Percentiles rank a stretch among this genome's conserved stretches.
These are phyloP conservation scores for Cheilosia soror DNA, from an alignment of 2,888 invertebrate species.

Conservation along the genomic window DNA sequence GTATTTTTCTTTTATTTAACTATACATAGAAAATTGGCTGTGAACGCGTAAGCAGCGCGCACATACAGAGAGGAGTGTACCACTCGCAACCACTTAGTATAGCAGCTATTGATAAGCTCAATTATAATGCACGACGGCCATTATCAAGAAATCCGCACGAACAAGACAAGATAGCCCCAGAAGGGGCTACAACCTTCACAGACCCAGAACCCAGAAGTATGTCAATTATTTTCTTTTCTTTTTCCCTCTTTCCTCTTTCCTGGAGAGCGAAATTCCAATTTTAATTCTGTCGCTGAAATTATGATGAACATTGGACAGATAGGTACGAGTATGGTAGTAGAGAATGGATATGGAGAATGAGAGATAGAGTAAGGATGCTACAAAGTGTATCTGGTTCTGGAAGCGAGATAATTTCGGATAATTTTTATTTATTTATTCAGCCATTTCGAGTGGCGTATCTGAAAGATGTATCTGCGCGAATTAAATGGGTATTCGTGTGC, in stretches of 20 bases:
- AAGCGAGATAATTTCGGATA: constrained; percentile 63
- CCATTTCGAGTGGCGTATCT: constrained; percentile 22
- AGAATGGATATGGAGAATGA: neutral
- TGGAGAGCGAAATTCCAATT: constrained; percentile 49
- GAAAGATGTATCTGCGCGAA: constrained; percentile 35
- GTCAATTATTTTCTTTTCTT: constrained; percentile 21
- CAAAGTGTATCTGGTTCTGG: neutral
- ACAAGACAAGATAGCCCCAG: constrained; percentile 22
- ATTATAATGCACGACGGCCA: constrained; percentile 26
- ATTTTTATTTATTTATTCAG: constrained; percentile 50
- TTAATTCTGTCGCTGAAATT: constrained; percentile 51
- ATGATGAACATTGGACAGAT: constrained; percentile 16
- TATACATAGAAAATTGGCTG: neutral
- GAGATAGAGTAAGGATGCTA: neutral
- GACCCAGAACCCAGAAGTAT: constrained; percentile 31
- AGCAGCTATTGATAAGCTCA: constrained; percentile 33
- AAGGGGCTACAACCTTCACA: constrained; percentile 20
- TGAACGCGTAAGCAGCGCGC: neutral
- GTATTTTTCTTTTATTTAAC: neutral
- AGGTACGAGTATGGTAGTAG: neutral
- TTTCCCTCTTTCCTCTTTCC: neutral
- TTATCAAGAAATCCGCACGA: constrained; percentile 31
- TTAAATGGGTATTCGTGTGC: constrained; percentile 48
- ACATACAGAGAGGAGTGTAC: constrained; percentile 3
- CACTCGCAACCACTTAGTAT: constrained; percentile 5